phyloP scores from a whole-genome alignment of 2,888 invertebrate genomes.

The Drosophila nigricruria region DNA sequence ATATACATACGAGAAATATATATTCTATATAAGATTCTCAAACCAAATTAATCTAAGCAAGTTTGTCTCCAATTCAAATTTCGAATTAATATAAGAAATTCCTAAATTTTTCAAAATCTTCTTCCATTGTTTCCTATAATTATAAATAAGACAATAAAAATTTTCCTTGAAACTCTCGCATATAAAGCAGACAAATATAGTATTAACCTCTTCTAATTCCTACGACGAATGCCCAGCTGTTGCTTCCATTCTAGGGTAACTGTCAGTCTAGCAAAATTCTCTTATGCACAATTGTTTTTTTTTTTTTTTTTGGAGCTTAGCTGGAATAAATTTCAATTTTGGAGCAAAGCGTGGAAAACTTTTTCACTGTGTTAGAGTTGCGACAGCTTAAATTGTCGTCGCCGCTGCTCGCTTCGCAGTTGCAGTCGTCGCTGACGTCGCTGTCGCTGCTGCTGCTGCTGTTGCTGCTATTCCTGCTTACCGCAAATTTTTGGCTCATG shows the following conservation, averaged over 20 bases:
- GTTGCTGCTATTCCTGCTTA: constrained; percentile 63
- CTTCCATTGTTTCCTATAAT: too few species aligned
- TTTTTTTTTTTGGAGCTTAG: constrained; percentile 38
- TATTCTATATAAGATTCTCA: background rate
- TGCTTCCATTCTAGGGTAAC: background rate
- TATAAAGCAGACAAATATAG: too few species aligned
- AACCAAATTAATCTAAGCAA: background rate
- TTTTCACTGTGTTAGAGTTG: constrained; percentile 25
- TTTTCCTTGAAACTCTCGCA: too few species aligned
- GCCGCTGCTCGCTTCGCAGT: constrained; percentile 46
- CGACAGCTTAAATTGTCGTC: constrained; percentile 76
- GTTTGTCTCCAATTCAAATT: too few species aligned
- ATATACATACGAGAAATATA: background rate
- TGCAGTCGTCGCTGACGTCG: constrained; percentile 27
- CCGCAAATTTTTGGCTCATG: constrained; percentile 74
- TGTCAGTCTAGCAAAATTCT: background rate
- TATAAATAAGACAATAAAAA: too few species aligned
- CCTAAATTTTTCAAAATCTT: too few species aligned
- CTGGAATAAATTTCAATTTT: constrained; percentile 79
- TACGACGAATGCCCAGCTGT: background rate
- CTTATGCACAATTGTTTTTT: background rate
- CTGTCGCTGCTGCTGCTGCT: constrained; percentile 28
- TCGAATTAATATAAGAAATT: too few species aligned
- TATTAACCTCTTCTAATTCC: background rate
- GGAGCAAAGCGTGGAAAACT: constrained; percentile 54